A percentile compares a stretch with the other conserved stretches of the same genome.
phyloP scores from a whole-genome alignment of 1,140 invertebrate genomes.

The Thalassaphorura encarpata region DNA sequence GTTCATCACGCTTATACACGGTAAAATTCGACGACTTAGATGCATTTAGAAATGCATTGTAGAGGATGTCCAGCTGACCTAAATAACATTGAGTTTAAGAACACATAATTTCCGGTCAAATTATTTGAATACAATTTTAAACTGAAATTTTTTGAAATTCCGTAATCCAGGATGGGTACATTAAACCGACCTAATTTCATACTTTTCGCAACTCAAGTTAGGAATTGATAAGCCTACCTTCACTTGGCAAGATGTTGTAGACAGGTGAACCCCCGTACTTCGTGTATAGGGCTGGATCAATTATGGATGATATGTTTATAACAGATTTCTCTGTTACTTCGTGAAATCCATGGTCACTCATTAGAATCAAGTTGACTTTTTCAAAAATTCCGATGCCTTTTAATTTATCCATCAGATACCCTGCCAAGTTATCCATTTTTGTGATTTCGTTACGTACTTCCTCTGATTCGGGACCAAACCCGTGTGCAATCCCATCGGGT shows the following conservation, averaged over 20 bases:
- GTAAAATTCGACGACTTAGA: slow-evolving; percentile 41
- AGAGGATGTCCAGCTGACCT: slow-evolving; percentile 39
- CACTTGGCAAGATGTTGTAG: slow-evolving; percentile 46
- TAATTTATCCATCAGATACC: slow-evolving; percentile 48
- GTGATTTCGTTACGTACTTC: slow-evolving; percentile 43
- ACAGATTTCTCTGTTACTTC: slow-evolving; percentile 42
- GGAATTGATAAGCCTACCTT: slow-evolving; percentile 37
- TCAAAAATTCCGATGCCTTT: slow-evolving; percentile 41
- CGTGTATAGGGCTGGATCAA: slow-evolving; percentile 39
- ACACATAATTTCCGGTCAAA: not conserved
- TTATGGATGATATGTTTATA: slow-evolving; percentile 49
- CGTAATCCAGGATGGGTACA: not conserved
- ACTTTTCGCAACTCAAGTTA: too few relatives aligned
- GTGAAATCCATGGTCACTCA: slow-evolving; percentile 67
- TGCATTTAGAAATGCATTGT: slow-evolving; percentile 41
- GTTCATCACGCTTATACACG: slow-evolving; percentile 48
- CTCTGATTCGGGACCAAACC: slow-evolving; percentile 40
- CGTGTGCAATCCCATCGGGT: slow-evolving; percentile 52
- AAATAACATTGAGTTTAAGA: not conserved
- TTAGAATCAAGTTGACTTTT: slow-evolving; percentile 53
- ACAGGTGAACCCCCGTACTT: slow-evolving; percentile 41
- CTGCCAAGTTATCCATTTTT: slow-evolving; percentile 47
- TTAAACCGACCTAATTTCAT: too few relatives aligned
- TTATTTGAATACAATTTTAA: not conserved
- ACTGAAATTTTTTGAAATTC: too few relatives aligned